Evolutionary conservation across 2,888 invertebrate species (phyloP), one percentile per base, ranked within the genome.

Genomic region (Nematopogon swammerdamellus): DNA sequence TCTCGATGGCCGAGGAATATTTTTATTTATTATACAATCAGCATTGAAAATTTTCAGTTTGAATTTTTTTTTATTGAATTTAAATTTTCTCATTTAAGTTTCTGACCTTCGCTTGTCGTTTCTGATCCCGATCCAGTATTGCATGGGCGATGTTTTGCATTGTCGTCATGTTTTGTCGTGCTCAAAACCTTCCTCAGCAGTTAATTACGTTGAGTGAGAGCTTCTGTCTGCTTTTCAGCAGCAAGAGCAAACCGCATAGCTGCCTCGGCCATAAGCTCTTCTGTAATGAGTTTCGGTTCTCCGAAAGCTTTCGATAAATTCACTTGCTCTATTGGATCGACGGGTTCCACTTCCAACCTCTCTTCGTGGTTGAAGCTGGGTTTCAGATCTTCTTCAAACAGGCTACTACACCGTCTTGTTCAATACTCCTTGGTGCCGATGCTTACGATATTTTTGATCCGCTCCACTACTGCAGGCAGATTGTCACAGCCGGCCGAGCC

Each of bases 171-270:
- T 36, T 14, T 14, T 36, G 36, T 14, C 36, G 36, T 36, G 36
- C 61, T 54, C 58, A 72, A 59, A 53, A 72, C 62, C 50, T 72
- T 70, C 50, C 72, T 65, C 55, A 72, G 60, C 53, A 70, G 57
- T 48, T 64, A 63, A 49, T 69, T 69, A 48, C 54, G 46, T 52
- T 64, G 65, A 44, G 63, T 54, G 17, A 68, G 72, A 48, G 74
- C 68, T 60, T 74, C 76, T 43, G 74, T 74, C 62, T 72, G 72
- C 61, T 73, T 74, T 65, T 74, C 74, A 19, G 74, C 73, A 53
- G 76, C 75, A 47, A 76, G 67, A 36, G 76, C 76, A 58, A 65
- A 68, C 53, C 75, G 67, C 74, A 76, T 72, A 55, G 77, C 76
- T 42, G 75, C 75, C 63, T 75, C 76, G 51, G 74, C 76, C 54